A percentile compares a stretch with the other conserved stretches of the same genome.
These are phyloP conservation scores for Sebastes hubbsi DNA, from an alignment of 2,797 vertebrate species.

Conservation along the genomic window DNA sequence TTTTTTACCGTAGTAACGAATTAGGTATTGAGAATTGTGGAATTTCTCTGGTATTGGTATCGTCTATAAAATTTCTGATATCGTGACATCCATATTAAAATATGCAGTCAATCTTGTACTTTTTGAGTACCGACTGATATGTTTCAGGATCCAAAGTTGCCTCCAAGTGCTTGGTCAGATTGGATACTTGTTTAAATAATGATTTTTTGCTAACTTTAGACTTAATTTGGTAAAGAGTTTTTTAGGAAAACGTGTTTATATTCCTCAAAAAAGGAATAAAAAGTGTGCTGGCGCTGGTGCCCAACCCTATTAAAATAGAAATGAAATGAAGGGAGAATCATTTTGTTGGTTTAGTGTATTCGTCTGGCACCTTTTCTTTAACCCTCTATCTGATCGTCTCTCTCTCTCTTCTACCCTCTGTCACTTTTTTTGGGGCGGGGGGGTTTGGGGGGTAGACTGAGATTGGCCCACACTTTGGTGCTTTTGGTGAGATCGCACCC, in stretches of 20 bases:
- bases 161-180: neutral
- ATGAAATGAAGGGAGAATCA: neutral
- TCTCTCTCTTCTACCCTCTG: constrained; percentile 33
- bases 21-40: no score
- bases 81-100: neutral
- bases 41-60: no score
- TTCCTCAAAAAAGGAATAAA: neutral
- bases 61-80: no score
- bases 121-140: neutral
- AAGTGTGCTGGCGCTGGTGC: neutral
- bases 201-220: neutral
- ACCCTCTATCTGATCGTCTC: constrained; percentile 23
- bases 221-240: neutral
- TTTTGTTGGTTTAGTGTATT: constrained; percentile 1
- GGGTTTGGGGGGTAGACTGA: neutral
- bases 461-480: constrained; percentile 41
- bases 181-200: neutral
- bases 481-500: constrained; percentile 73
- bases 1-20: no score
- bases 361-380: constrained; percentile 12
- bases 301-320: neutral
- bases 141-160: neutral
- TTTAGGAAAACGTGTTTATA: neutral
- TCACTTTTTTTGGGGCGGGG: constrained; percentile 26
- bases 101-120: neutral